These are phyloP conservation scores for Drosophila bifasciata DNA, from an alignment of 1,140 invertebrate species.

Conservation along the genomic window DNA sequence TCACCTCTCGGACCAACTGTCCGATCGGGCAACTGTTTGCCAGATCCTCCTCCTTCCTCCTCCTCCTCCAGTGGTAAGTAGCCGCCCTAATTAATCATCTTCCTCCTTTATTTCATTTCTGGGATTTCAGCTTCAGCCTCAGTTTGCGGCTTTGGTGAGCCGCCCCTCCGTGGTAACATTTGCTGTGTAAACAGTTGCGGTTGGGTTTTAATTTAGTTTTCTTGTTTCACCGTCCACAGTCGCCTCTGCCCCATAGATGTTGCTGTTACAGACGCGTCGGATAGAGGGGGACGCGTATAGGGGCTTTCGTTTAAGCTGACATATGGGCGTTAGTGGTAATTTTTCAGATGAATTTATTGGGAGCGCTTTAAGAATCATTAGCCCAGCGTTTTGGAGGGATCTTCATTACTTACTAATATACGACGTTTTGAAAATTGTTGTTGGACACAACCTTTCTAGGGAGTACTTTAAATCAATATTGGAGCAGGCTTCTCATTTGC, in stretches of 20 bases:
- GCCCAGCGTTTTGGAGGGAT: constrained; percentile 40
- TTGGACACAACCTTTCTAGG: neutral
- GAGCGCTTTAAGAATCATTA: constrained; percentile 65
- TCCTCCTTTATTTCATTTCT: constrained; percentile 10
- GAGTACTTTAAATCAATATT: constrained; percentile 3
- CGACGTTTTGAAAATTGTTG: constrained; percentile 37
- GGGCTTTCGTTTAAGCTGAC: constrained; percentile 73
- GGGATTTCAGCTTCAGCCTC: constrained; percentile 39
- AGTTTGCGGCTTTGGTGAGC: constrained; percentile 31
- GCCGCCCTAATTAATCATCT: constrained; percentile 72
- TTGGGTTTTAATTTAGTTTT: constrained; percentile 78
- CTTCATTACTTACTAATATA: constrained; percentile 37
- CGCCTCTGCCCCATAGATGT: constrained; percentile 54
- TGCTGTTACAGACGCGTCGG: constrained; percentile 22
- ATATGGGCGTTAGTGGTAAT: constrained; percentile 80
- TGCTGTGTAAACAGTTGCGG: constrained; percentile 81
- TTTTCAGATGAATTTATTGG: constrained; percentile 73
- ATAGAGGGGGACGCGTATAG: neutral
- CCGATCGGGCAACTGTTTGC: constrained; percentile 24
- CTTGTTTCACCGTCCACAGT: constrained; percentile 37
- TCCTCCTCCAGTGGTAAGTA: constrained; percentile 53
- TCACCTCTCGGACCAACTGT: constrained; percentile 58
- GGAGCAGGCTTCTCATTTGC: neutral
- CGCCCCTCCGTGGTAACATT: constrained; percentile 74
- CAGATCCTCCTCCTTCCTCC: constrained; percentile 39